These are phyloP conservation scores for Aythya fuligula DNA, from an alignment of 2,797 vertebrate genomes.

Conservation along the genomic window DNA sequence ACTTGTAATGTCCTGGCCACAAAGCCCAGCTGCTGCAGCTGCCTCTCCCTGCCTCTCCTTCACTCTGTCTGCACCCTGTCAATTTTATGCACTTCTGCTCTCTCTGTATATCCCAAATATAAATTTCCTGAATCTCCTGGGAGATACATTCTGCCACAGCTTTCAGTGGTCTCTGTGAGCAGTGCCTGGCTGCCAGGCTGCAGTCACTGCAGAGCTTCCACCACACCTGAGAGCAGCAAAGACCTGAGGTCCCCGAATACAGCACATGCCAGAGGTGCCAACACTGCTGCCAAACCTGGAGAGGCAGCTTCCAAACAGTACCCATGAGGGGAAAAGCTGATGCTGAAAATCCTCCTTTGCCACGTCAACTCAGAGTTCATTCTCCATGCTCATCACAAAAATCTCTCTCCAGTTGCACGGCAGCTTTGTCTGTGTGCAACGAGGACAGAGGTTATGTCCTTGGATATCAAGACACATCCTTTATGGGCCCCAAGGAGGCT, in stretches of 20 bases:
- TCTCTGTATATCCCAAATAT: not conserved
- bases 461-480: not conserved
- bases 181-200: not conserved
- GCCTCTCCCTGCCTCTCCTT: not conserved
- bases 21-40: not conserved
- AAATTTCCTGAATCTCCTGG: not conserved
- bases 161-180: not conserved
- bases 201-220: not conserved
- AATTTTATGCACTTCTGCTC: not conserved
- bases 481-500: not conserved
- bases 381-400: not conserved
- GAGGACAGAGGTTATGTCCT: not conserved
- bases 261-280: not conserved
- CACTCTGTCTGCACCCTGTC: not conserved
- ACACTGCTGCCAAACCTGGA: not conserved
- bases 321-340: fast-evolving
- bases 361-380: not conserved
- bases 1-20: not conserved
- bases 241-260: not conserved
- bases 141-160: not conserved
- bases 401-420: not conserved
- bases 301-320: not conserved
- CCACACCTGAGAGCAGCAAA: constrained; percentile 5
- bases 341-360: not conserved
- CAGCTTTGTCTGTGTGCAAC: not conserved